These are phyloP conservation scores for Mamestra configurata DNA, from an alignment of 1,140 invertebrate species.

Conservation along the genomic window DNA sequence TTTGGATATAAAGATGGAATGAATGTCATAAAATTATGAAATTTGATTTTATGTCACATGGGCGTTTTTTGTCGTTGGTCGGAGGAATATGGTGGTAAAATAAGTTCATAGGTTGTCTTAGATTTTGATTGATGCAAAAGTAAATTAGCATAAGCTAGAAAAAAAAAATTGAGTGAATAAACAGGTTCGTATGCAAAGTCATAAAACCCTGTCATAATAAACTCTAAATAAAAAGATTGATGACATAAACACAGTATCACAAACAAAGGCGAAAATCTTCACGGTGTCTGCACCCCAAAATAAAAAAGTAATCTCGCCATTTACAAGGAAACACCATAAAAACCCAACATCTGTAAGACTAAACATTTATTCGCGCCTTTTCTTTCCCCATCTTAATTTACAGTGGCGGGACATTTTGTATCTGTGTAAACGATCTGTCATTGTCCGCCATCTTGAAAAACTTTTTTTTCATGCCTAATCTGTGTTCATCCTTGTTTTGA, in stretches of 20 bases:
- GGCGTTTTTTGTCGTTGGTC: too few relatives aligned
- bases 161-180: not conserved
- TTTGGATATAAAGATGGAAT: not conserved
- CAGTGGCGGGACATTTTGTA: constrained; percentile 79
- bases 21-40: too few relatives aligned
- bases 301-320: constrained; percentile 30
- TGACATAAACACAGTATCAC: constrained; percentile 25
- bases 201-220: not conserved
- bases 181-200: not conserved
- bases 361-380: constrained; percentile 57
- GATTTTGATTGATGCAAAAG: not conserved
- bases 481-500: constrained; percentile 64
- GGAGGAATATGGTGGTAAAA: too few relatives aligned
- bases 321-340: constrained; percentile 34
- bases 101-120: not conserved
- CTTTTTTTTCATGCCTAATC: constrained; percentile 48
- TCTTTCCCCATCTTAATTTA: constrained; percentile 73
- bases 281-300: constrained; percentile 4
- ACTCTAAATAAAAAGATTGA: constrained; percentile 19
- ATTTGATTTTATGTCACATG: too few relatives aligned
- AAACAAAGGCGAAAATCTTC: constrained; percentile 19
- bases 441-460: constrained; percentile 66
- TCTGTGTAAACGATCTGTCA: constrained; percentile 84
- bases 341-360: constrained; percentile 46
- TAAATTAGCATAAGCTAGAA: not conserved